Conservation (phyloP, 2,888 invertebrate genomes). For the Drosophila imparisetae region DNA sequence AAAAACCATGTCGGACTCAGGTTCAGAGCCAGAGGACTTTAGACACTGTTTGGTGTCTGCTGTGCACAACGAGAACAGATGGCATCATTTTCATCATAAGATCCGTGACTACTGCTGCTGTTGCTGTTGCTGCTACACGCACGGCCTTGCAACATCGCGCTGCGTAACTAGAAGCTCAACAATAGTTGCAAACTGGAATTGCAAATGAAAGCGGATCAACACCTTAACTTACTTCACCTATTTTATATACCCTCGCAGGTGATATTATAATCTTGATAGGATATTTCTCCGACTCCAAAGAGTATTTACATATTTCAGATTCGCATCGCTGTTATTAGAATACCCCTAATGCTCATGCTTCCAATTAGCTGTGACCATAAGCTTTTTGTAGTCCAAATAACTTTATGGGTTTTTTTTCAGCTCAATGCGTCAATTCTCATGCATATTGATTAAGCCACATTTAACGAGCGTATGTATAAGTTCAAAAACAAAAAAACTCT, state of each 20-base stretch:
- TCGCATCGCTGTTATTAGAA: neutral
- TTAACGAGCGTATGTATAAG: neutral
- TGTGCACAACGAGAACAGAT: conserved; percentile 48
- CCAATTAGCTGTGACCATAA: neutral
- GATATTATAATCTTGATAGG: neutral
- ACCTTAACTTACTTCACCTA: neutral
- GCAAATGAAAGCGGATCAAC: conserved; percentile 2
- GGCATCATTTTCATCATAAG: conserved; percentile 57
- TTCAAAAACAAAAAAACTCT: neutral
- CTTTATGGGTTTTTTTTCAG: neutral
- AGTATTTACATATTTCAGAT: neutral
- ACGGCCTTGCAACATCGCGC: conserved; percentile 21
- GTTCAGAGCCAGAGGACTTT: conserved; percentile 35
- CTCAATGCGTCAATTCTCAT: neutral
- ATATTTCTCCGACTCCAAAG: neutral
- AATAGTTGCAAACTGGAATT: conserved; percentile 7
- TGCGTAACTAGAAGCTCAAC: conserved; percentile 17
- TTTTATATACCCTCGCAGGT: neutral
- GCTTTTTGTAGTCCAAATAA: neutral
- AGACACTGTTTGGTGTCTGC: conserved; percentile 23
- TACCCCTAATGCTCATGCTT: neutral
- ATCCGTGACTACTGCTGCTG: conserved; percentile 21
- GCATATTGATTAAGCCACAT: neutral
- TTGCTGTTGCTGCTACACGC: conserved; percentile 28
- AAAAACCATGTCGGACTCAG: conserved; percentile 45